Percentiles rank a stretch among this genome's conserved stretches.
These are phyloP conservation scores for Eclectus roratus DNA, from an alignment of 2,113 vertebrate genomes.

Conservation along the genomic window DNA sequence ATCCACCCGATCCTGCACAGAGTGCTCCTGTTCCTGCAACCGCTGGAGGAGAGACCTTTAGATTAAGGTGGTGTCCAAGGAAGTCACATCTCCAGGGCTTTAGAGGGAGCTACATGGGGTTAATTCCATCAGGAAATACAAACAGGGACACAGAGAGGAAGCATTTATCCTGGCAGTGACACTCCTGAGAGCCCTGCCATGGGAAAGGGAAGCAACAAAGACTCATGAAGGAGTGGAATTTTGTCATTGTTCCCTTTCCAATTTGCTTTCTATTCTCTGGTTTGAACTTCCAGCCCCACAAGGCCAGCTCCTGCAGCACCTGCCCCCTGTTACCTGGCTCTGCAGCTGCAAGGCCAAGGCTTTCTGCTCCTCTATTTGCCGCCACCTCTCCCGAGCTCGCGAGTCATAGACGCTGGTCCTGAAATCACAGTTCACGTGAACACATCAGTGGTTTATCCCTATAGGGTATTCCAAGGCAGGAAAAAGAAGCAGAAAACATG, in stretches of 20 bases:
- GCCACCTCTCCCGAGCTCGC: conserved; percentile 88
- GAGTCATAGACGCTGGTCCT: conserved; percentile 95
- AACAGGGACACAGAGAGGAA: not conserved
- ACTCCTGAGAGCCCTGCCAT: accelerated
- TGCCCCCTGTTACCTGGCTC: conserved; percentile 75
- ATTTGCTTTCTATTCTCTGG: accelerated
- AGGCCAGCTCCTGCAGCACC: not conserved
- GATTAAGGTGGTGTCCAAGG: not conserved
- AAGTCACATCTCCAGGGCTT: not conserved
- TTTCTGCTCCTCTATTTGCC: conserved; percentile 92
- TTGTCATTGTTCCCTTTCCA: not conserved
- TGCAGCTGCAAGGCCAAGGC: conserved; percentile 85
- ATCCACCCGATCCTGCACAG: conserved; percentile 76
- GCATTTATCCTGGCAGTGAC: accelerated
- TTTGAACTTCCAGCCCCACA: not conserved
- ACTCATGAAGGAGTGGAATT: accelerated
- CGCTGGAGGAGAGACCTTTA: conserved; percentile 73
- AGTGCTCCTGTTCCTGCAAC: conserved; percentile 79
- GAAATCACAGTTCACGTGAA: not conserved
- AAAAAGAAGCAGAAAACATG: not conserved
- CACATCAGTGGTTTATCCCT: not conserved
- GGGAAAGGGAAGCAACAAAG: not conserved
- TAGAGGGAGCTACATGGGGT: not conserved
- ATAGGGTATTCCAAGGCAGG: not conserved
- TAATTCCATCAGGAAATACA: accelerated